Evolutionary conservation across 2,888 invertebrate species (phyloP).

Genomic region (Torymus texanus): DNA sequence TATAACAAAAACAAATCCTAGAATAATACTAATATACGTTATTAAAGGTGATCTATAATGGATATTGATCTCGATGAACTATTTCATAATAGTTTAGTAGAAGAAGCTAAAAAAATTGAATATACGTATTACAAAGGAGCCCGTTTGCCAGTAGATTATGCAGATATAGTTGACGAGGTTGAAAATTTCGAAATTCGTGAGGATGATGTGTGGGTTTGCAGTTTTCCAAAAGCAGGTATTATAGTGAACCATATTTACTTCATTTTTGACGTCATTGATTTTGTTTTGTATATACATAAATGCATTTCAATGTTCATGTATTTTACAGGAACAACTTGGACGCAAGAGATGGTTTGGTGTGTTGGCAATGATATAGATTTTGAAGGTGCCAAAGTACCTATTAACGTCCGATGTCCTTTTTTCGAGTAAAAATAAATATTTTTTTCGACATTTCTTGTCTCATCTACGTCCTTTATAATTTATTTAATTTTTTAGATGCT

Average conservation of each 20-base stretch:
- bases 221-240: conserved; percentile 78
- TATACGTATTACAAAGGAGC: conserved; percentile 64
- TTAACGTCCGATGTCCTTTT: conserved; percentile 25
- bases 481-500: conserved; percentile 20
- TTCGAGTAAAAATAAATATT: conserved; percentile 28
- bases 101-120: too few relatives aligned
- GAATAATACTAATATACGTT: too few relatives aligned
- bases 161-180: conserved; percentile 72
- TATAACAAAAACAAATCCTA: too few relatives aligned
- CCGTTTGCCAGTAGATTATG: conserved; percentile 73
- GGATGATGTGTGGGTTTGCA: conserved; percentile 78
- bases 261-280: too few relatives aligned
- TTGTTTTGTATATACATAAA: too few relatives aligned
- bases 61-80: too few relatives aligned
- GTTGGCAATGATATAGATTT: conserved; percentile 37
- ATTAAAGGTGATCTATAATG: too few relatives aligned
- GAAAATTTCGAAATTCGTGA: conserved; percentile 75
- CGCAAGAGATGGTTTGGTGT: conserved; percentile 48
- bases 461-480: background rate
- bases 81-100: too few relatives aligned
- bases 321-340: conserved; percentile 46
- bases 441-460: background rate
- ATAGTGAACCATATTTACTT: too few relatives aligned
- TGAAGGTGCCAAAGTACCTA: conserved; percentile 2
- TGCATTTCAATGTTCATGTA: too few relatives aligned